Base-by-base conservation (phyloP, 2,888 invertebrate genomes). In the Cacoxenus indagator region DNA sequence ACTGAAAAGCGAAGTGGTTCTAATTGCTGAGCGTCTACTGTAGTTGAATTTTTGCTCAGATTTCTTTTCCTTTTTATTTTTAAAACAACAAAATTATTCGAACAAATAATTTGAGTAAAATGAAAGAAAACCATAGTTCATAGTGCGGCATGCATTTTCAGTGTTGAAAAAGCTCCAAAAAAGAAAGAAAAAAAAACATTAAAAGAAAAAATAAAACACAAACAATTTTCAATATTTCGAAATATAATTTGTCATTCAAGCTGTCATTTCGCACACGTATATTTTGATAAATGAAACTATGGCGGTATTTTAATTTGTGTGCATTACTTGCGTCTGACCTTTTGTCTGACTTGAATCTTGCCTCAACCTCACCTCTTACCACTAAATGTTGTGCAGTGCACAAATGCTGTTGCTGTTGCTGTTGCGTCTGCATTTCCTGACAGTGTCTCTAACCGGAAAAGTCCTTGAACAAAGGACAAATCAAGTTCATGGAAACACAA, bases 381-480 rank as follows among this genome's bases (percentile, higher is more conserved):
- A 51, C 24, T 17, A n/a, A 9, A 19, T 9, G 19, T 17, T 22
- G 9, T 22, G 22, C 24, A 17, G 22, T 19, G 19, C 22, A n/a
- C n/a, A n/a, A n/a, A n/a, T 51, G 22, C 19, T 37, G 14, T 11
- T 11, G 37, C 11, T 55, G n/a, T 19, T 22, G 59, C 29, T 26
- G 29, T 59, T 27, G 59, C 59, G 29, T 59, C 59, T 57, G 64
- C 54, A 14, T 45, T 45, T 62, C 14, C 43, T 43, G 43, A 64
- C 64, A 67, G 64, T 62, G 54, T 68, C 54, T 22, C n/a, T 61
- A 72, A 69, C 75, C 78, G 76, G 73, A 73, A 79, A 85, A 85
- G 87, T 86, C 86, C 86, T 87, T 86, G 85, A 78, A 77, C 81
- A 77, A 82, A 86, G 87, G 87, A 85, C 86, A 86, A 85, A 85